Evolutionary conservation across 2,888 invertebrate species (phyloP).

Genomic region (Poecilobothrus nobilitatus): DNA sequence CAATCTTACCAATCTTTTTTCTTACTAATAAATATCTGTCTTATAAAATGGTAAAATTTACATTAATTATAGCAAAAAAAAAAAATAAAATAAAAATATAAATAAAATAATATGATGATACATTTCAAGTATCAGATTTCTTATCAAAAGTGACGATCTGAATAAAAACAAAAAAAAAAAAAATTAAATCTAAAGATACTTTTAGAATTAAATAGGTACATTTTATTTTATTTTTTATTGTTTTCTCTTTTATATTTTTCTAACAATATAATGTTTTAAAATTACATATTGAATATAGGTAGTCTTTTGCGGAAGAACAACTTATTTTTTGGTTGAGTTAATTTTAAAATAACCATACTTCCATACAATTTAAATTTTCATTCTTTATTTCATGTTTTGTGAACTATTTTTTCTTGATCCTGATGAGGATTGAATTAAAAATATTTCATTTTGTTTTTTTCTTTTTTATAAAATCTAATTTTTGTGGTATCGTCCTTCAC

Average conservation of each 20-base stretch:
- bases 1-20: too few species aligned
- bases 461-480: too few species aligned
- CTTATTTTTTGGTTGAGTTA: not conserved
- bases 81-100: too few species aligned
- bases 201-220: too few species aligned
- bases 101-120: constrained; percentile 1
- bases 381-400: not conserved
- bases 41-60: too few species aligned
- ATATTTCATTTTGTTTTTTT: too few species aligned
- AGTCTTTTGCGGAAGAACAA: not conserved
- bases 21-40: too few species aligned
- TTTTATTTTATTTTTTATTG: not conserved
- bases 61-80: too few species aligned
- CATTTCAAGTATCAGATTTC: constrained; percentile 33
- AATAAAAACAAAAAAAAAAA: constrained; percentile 23
- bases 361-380: not conserved
- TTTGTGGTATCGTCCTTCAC: too few species aligned
- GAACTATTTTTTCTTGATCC: not conserved
- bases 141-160: constrained; percentile 34
- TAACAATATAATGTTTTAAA: not conserved
- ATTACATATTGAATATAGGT: not conserved
- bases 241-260: not conserved
- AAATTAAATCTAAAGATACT: constrained; percentile 12
- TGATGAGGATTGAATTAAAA: not conserved
- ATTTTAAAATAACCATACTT: not conserved